Conservation (phyloP, 2,888 invertebrate species). For the Hypena proboscidalis region DNA sequence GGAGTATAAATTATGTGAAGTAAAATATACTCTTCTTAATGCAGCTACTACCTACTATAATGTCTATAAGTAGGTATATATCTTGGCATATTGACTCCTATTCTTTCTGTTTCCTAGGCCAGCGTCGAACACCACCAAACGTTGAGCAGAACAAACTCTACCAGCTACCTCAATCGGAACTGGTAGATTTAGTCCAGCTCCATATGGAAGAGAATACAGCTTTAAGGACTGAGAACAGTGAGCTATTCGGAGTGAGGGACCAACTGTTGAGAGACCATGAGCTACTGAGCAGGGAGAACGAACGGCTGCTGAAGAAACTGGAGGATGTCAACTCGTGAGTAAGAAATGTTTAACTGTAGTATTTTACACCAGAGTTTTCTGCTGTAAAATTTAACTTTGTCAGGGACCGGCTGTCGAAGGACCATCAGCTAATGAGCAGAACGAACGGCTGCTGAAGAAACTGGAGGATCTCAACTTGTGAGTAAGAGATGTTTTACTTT, state of each 20-base stretch:
- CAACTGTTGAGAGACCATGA: conserved; percentile 95
- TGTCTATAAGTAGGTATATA: too few species aligned
- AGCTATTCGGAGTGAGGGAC: conserved; percentile 92
- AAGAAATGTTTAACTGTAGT: conserved; percentile 41
- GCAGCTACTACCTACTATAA: too few species aligned
- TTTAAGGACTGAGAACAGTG: conserved; percentile 93
- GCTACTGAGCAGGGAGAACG: conserved; percentile 95
- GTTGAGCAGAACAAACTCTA: conserved; percentile 90
- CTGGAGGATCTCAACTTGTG: conserved; percentile 95
- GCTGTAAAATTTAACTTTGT: too few species aligned
- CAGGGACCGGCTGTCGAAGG: conserved; percentile 92
- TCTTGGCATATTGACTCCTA: too few species aligned
- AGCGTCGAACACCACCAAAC: conserved; percentile 82
- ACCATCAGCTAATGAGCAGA: conserved; percentile 95
- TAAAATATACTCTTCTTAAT: too few species aligned
- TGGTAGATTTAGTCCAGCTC: conserved; percentile 93
- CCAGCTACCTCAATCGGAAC: conserved; percentile 90
- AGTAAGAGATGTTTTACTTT: conserved; percentile 62
- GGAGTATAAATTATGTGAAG: too few species aligned
- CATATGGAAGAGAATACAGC: conserved; percentile 94
- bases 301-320: conserved; percentile 93
- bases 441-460: conserved; percentile 94
- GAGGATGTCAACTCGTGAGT: conserved; percentile 95
- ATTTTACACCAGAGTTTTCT: too few species aligned
- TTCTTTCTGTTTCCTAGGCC: conserved; percentile 42